Evolutionary conservation across 1,140 invertebrate species (phyloP).

Genomic region (Drosophila grimshawi): DNA sequence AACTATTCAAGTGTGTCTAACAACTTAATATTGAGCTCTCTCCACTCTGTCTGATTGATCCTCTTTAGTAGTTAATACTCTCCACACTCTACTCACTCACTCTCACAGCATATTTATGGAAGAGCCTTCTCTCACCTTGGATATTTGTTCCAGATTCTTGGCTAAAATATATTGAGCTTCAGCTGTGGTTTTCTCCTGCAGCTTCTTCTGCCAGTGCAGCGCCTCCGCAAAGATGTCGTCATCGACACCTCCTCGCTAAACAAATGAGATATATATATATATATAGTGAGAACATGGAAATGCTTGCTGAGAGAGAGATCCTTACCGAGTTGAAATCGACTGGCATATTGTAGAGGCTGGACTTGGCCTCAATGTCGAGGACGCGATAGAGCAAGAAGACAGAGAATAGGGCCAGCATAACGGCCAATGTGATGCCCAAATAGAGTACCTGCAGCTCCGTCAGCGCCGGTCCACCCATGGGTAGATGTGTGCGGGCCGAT

Average conservation of each 20-base stretch:
- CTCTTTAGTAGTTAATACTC: too few relatives aligned
- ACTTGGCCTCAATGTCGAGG: conserved; percentile 72
- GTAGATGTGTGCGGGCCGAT: conserved; percentile 26
- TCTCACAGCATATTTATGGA: too few relatives aligned
- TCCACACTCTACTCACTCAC: too few relatives aligned
- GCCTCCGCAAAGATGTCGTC: conserved; percentile 73
- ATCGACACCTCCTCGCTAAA: conserved; percentile 56
- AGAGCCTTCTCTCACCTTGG: conserved; percentile 52
- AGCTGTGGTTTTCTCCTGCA: conserved; percentile 70
- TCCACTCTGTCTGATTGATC: too few relatives aligned
- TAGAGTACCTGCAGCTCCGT: conserved; percentile 67
- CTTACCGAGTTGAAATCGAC: conserved; percentile 68
- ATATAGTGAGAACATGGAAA: background rate
- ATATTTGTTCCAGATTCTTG: conserved; percentile 77
- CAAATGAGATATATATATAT: background rate
- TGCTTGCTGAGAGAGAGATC: too few relatives aligned
- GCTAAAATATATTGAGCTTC: conserved; percentile 73
- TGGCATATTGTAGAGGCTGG: conserved; percentile 55
- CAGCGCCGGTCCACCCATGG: conserved; percentile 47
- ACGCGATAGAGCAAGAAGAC: conserved; percentile 75
- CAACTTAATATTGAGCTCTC: too few relatives aligned
- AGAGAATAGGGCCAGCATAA: conserved; percentile 71
- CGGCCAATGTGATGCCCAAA: conserved; percentile 64
- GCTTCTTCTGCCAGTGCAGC: conserved; percentile 71
- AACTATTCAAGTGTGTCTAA: too few relatives aligned